Evolutionary conservation across 2,113 vertebrate genomes (phyloP).

Genomic region (Rhinolophus sinicus): DNA sequence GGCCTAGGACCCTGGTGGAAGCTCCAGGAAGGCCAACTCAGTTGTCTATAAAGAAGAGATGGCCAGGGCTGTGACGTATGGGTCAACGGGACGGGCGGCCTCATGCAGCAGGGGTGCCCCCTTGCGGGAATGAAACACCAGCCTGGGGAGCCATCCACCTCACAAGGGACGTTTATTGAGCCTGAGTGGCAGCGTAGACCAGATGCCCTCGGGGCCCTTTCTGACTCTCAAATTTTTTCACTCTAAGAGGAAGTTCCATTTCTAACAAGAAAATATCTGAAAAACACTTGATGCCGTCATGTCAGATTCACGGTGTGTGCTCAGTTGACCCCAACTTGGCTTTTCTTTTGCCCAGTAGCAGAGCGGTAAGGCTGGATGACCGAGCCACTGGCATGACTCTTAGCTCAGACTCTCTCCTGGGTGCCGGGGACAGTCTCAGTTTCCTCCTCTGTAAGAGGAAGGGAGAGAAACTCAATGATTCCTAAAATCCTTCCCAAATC

Average conservation of each 20-base stretch:
- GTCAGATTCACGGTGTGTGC: background rate
- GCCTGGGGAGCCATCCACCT: background rate
- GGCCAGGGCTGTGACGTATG: accelerated
- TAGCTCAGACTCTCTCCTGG: accelerated
- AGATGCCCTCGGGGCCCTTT: background rate
- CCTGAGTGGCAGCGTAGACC: background rate
- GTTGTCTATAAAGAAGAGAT: background rate
- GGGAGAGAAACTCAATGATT: background rate
- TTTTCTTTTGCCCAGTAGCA: background rate
- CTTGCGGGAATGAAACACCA: accelerated
- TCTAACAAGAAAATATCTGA: background rate
- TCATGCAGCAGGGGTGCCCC: background rate
- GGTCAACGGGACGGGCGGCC: background rate
- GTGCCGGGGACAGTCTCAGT: background rate
- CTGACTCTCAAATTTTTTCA: background rate
- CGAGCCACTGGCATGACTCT: background rate
- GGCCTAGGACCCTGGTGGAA: background rate
- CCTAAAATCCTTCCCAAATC: background rate
- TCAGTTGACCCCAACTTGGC: background rate
- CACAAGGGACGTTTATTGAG: accelerated
- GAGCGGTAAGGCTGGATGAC: background rate
- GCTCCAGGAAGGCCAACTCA: background rate
- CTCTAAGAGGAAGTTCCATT: background rate
- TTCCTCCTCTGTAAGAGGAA: background rate
- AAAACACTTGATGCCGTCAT: accelerated